Evolutionary conservation across 53 echinoderm and acorn worm species (phyloP).

Genomic region (Antedon mediterranea): DNA sequence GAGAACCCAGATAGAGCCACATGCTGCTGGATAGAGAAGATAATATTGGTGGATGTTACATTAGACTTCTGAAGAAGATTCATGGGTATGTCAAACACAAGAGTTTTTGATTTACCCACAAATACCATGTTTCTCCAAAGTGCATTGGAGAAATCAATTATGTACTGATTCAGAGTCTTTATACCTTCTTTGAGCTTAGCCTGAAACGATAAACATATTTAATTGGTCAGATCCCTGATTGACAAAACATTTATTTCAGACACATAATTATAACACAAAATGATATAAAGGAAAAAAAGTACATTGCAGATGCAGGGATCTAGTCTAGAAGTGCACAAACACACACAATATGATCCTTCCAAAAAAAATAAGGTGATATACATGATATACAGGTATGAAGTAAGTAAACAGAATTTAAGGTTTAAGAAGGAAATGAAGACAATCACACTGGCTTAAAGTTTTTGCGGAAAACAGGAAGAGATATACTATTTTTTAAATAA

Average conservation of each 20-base stretch:
- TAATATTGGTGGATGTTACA: conserved; percentile 39
- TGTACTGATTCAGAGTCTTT: conserved; percentile 45
- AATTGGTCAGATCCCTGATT: background rate
- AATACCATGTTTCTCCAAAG: conserved; percentile 80
- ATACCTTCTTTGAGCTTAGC: conserved; percentile 29
- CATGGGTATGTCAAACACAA: conserved; percentile 28
- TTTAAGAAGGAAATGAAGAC: too few relatives aligned
- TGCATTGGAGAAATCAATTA: conserved; percentile 66
- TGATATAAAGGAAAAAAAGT: too few relatives aligned
- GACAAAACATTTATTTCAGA: background rate
- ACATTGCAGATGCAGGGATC: too few relatives aligned
- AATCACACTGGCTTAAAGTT: too few relatives aligned
- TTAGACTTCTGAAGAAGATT: conserved; percentile 28
- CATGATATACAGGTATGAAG: too few relatives aligned
- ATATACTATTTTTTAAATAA: too few relatives aligned
- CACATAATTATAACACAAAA: too few relatives aligned
- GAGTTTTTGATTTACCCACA: conserved; percentile 18
- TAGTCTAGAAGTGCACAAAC: too few relatives aligned
- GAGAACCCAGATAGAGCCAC: conserved; percentile 57
- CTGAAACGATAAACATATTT: background rate
- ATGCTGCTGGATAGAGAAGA: conserved; percentile 52
- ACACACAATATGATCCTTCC: too few relatives aligned
- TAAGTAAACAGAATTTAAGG: too few relatives aligned
- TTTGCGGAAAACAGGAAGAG: too few relatives aligned
- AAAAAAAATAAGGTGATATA: too few relatives aligned